Base-by-base conservation (phyloP, 2,113 vertebrate species). In the Microcebus tavaratra region DNA sequence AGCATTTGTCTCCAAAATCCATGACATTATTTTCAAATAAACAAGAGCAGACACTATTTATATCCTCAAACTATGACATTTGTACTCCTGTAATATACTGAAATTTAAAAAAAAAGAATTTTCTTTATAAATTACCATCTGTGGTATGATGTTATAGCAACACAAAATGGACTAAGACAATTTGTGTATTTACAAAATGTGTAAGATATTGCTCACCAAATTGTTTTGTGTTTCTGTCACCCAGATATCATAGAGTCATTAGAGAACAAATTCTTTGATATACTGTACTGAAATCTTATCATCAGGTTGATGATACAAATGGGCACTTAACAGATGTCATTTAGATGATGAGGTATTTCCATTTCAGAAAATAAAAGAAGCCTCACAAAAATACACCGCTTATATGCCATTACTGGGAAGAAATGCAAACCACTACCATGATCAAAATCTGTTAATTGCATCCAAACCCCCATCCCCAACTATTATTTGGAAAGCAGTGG, bases 351-450 rank as follows among this genome's bases (percentile, higher is more conserved):
- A 76, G 53, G 6, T 57, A 73, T 27, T 82, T 27, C 53, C n/a
- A 87, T 59, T 75, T 93, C 70, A 88, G 50, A 76, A 91, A 90
- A 79, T 21, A 63, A 93, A 93, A 87, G 20, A 83, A 63, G 34
- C 65, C n/a, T 85, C 13, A 65, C 23, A 73, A 48, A 90, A 91
- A 91, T 61, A 82, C 15, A 86, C 10, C 21, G 72, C 34, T 91
- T 67, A 57, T 0, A 10, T 2, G 3, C 73, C 45, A 63, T 81
- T 7, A 55, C 31, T 87, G 61, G 55, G 27, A n/a, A 87, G 81
- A 70, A 90, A 92, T 3, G 70, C 65, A 76, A 81, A 73, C 80
- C 27, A 61, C 27, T 12, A 90, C 29, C 17, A 85, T 7, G 57
- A 55, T 31, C 45, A 87, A 86, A 88, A 45, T 8, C 31, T 79